A percentile compares a stretch with the other conserved stretches of the same genome.
These are phyloP conservation scores for Bimastos eiseni DNA, from an alignment of 2,888 invertebrate species.

Conservation along the genomic window DNA sequence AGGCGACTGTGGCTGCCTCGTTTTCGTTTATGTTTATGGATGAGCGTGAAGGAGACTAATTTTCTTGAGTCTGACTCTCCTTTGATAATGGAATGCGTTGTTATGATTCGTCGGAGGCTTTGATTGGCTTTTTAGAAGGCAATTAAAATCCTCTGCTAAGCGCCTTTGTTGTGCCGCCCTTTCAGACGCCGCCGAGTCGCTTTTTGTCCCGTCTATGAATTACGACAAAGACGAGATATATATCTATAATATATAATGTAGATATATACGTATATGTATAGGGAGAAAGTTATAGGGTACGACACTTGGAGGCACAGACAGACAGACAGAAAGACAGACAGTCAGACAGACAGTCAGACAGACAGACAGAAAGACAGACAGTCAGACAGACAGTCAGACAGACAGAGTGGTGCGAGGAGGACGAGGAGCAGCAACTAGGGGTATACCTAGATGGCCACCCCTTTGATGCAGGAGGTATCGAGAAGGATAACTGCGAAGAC, in stretches of 20 bases:
- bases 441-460: too few species aligned
- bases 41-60: neutral
- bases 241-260: neutral
- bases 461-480: too few species aligned
- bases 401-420: neutral
- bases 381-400: neutral
- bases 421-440: too few species aligned
- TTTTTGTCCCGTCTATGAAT: neutral
- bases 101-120: neutral
- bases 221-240: neutral
- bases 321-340: neutral
- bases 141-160: neutral
- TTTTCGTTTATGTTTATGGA: neutral
- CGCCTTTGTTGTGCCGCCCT: neutral
- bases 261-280: neutral
- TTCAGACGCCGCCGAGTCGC: neutral
- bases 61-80: neutral
- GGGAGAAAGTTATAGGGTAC: neutral
- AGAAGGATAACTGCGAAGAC: too few species aligned
- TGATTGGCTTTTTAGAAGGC: slow-evolving; percentile 18
- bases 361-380: neutral
- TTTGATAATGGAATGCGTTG: neutral
- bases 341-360: neutral
- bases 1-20: neutral
- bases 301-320: neutral